Base-by-base conservation (phyloP, 1,140 invertebrate species). In the Aculops lycopersici region DNA sequence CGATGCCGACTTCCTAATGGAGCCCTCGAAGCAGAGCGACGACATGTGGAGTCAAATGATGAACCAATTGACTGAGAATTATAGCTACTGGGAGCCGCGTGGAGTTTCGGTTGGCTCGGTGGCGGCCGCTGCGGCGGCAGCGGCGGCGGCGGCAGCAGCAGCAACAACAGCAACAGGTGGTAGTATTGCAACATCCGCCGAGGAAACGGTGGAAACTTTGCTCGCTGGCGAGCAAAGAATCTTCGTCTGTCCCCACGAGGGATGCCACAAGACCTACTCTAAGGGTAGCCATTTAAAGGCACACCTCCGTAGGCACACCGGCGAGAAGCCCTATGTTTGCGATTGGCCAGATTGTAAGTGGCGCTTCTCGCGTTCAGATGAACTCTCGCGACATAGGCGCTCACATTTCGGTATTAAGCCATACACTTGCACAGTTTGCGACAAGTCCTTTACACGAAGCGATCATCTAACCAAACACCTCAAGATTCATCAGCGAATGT, bases 281-380 rank as follows among this genome's bases (percentile, higher is more conserved):
- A 94, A 94, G 56, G 72, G 75, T 15, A 84, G 79, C 5, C 83
- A 92, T 55, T 63, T 92, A 17, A 84, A 88, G 52, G 81, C 84
- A 2, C 86, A 94, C 53, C 55, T 88, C 38, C 63, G 84, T 2
- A 65, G 84, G 12, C 84, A 92, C 56, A 78, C 81, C 1, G 45
- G 45, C 14, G 45, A 47, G 21, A 47, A 47, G 52, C 84, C 84
- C 0, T 94, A 90, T 51, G 58, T 55, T 2, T 86, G 80, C 53
- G 74, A 71, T 37, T 92, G 83, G 83, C 61, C 69, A 2, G 74
- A 71, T n/a, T 94, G 84, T 55, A 67, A 66, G 5, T 92, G 84
- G 45, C 20, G 24, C 17, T 92, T 94, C 59, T 86, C 79, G 3
- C 60, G 83, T 24, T 90, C 83, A 0, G 83, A 90, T 51, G 83